Evolutionary conservation across 2,888 invertebrate genomes (phyloP).

Genomic region (Adineta ricciae): DNA sequence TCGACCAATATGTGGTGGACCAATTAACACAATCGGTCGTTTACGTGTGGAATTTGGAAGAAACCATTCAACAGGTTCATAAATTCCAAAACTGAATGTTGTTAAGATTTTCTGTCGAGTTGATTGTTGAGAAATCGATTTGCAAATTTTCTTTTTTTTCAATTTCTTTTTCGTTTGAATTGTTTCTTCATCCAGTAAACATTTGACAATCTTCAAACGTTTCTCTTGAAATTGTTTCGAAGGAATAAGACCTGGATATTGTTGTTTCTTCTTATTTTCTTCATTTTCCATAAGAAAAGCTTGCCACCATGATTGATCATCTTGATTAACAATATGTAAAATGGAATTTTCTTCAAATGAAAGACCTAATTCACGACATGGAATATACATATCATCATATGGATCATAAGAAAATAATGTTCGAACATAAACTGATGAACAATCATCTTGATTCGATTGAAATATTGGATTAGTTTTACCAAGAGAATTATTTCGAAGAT

Average conservation of each 20-base stretch:
- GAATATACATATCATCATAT: slow-evolving; percentile 29
- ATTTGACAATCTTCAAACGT: slow-evolving; percentile 8
- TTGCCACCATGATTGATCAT: slow-evolving; percentile 34
- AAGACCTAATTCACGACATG: slow-evolving; percentile 32
- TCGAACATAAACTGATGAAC: neutral
- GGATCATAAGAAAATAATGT: slow-evolving; percentile 27
- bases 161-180: neutral
- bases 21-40: slow-evolving; percentile 65
- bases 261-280: slow-evolving; percentile 40
- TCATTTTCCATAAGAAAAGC: slow-evolving; percentile 24
- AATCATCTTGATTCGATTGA: neutral
- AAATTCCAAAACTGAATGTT: neutral
- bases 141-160: neutral
- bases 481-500: no score
- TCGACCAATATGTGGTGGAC: slow-evolving; percentile 31
- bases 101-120: neutral
- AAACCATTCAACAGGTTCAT: slow-evolving; percentile 24
- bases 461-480: neutral
- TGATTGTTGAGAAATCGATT: neutral
- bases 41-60: neutral
- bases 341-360: slow-evolving; percentile 23
- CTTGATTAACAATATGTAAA: slow-evolving; percentile 23
- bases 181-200: slow-evolving; percentile 21
- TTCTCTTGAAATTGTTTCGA: slow-evolving; percentile 27
- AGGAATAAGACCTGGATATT: slow-evolving; percentile 42